A percentile compares a stretch with the other conserved stretches of the same genome.
Evolutionary conservation across 2,113 vertebrate genomes (phyloP).

Genomic region (Mionectes macconnelli): DNA sequence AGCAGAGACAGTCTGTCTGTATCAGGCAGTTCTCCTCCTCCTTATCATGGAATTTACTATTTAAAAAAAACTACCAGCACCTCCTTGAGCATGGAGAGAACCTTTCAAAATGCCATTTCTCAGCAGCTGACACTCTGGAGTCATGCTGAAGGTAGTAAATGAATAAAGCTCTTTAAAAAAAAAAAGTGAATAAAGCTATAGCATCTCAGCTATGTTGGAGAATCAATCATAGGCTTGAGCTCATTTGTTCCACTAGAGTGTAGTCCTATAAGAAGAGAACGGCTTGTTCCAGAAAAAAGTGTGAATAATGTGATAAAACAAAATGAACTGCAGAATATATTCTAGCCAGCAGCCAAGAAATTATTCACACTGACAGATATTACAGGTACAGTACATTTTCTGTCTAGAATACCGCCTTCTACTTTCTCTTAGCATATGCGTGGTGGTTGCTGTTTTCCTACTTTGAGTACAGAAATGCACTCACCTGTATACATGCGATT

Average conservation of each 20-base stretch:
- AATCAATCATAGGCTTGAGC: constrained; percentile 58
- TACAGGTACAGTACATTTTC: constrained; percentile 55
- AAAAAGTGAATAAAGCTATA: constrained; percentile 40
- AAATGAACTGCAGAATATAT: constrained; percentile 58
- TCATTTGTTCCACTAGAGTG: constrained; percentile 56
- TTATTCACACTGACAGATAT: constrained; percentile 61
- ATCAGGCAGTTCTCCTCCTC: constrained; percentile 42
- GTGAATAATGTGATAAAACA: constrained; percentile 65
- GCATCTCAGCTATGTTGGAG: constrained; percentile 41
- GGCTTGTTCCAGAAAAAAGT: constrained; percentile 65
- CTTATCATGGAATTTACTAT: constrained; percentile 62
- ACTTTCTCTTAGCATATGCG: constrained; percentile 7
- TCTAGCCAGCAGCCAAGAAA: constrained; percentile 64
- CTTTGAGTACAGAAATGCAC: not conserved
- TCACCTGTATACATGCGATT: not conserved
- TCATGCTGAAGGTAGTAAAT: constrained; percentile 44
- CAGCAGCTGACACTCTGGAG: constrained; percentile 32
- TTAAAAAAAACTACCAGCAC: not conserved
- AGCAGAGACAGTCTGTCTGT: constrained; percentile 71
- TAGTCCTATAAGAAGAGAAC: constrained; percentile 41
- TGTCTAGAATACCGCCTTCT: constrained; percentile 15
- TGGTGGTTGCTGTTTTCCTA: not conserved
- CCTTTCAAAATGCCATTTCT: constrained; percentile 60
- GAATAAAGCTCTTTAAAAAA: constrained; percentile 15
- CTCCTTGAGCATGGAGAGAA: constrained; percentile 59